These are phyloP conservation scores for Apoderus coryli DNA, from an alignment of 2,888 invertebrate species.

Conservation along the genomic window DNA sequence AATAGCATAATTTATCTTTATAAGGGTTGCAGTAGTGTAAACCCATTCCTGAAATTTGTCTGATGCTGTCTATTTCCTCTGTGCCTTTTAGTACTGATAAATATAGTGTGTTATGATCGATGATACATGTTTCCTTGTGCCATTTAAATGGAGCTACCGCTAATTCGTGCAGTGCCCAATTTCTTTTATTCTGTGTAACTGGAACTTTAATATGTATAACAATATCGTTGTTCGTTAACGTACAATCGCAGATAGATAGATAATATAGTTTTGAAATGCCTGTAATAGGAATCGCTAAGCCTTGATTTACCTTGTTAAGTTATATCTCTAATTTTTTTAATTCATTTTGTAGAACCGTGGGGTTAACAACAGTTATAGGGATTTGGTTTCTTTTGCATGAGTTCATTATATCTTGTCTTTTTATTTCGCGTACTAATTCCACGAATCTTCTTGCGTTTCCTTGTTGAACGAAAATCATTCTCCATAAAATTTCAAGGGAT, in stretches of 20 bases:
- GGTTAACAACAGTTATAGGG: constrained; percentile 11
- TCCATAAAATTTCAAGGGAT: constrained; percentile 3
- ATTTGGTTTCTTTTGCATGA: constrained; percentile 14
- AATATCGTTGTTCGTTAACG: constrained; percentile 8
- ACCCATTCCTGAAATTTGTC: constrained; percentile 14
- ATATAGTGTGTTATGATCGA: constrained; percentile 11
- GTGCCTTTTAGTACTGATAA: constrained; percentile 9
- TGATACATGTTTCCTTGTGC: constrained; percentile 14
- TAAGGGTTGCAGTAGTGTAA: constrained; percentile 14
- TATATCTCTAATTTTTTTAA: constrained; percentile 5
- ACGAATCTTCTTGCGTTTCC: constrained; percentile 8
- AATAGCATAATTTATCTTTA: constrained; percentile 13
- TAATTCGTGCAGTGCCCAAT: constrained; percentile 13
- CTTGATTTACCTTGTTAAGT: constrained; percentile 7
- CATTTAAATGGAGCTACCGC: constrained; percentile 15
- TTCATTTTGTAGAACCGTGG: constrained; percentile 9
- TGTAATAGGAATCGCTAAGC: constrained; percentile 11
- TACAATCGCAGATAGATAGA: constrained; percentile 15
- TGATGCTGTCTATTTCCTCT: constrained; percentile 4
- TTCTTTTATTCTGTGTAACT: constrained; percentile 5
- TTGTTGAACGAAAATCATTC: no score
- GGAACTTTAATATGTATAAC: constrained; percentile 11
- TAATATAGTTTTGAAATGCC: constrained; percentile 12
- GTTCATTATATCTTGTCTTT: constrained; percentile 8
- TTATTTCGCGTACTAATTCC: constrained; percentile 2